These are phyloP conservation scores for Ectropis crepuscularia DNA, from an alignment of 2,888 invertebrate genomes.

Conservation along the genomic window DNA sequence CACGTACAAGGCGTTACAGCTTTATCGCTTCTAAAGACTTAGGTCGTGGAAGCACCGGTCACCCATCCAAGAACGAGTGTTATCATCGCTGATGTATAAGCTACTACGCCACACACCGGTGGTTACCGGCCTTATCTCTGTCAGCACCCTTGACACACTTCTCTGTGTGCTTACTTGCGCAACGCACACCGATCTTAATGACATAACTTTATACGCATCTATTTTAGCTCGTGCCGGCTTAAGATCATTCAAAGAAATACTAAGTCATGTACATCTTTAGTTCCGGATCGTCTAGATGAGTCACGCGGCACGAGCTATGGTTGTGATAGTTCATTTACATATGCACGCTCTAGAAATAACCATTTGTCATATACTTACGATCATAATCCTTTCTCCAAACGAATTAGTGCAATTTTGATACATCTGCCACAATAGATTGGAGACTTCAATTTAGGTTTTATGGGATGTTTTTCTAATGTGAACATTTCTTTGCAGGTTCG, in stretches of 20 bases:
- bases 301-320: constrained; percentile 30
- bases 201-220: constrained; percentile 62
- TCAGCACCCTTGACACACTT: constrained; percentile 73
- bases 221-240: constrained; percentile 13
- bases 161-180: constrained; percentile 50
- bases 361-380: not conserved
- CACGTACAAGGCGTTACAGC: too few relatives aligned
- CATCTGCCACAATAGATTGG: too few relatives aligned
- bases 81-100: constrained; percentile 2
- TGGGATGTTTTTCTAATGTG: constrained; percentile 6
- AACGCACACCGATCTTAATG: constrained; percentile 45
- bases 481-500: constrained; percentile 61
- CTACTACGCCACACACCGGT: constrained; percentile 3
- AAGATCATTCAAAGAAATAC: not conserved
- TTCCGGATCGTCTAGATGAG: constrained; percentile 34
- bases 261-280: constrained; percentile 7
- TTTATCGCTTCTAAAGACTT: too few relatives aligned
- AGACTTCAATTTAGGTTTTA: too few relatives aligned
- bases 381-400: not conserved
- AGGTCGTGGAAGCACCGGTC: not conserved
- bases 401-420: not conserved
- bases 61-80: not conserved
- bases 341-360: not conserved
- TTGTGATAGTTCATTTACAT: constrained; percentile 3
- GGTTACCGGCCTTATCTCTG: constrained; percentile 53